A percentile compares a stretch with the other conserved stretches of the same genome.
Conservation (phyloP, 2,888 invertebrate genomes). For the Ennomos fuscantarius region DNA sequence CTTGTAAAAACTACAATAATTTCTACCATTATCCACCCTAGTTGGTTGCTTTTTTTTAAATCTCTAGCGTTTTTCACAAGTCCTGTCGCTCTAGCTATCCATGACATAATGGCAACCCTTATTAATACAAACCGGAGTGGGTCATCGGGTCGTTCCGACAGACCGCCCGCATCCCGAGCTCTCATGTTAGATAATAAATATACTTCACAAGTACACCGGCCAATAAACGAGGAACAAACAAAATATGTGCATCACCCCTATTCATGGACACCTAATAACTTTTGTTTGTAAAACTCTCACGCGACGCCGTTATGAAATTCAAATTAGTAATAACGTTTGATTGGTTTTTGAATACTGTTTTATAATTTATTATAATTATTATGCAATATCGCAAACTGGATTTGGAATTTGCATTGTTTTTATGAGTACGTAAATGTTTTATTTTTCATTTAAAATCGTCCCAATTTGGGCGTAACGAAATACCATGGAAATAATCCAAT, state of each 20-base stretch:
- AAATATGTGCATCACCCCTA: slow-evolving; percentile 62
- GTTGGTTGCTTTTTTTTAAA: too few species aligned
- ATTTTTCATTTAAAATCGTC: too few species aligned
- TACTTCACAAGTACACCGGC: slow-evolving; percentile 64
- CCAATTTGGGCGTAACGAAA: too few species aligned
- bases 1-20: too few species aligned
- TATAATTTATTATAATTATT: slow-evolving; percentile 4
- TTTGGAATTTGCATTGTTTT: too few species aligned
- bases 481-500: too few species aligned
- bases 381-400: too few species aligned
- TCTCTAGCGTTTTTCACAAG: neutral
- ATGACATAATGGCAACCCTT: slow-evolving; percentile 20
- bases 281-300: slow-evolving; percentile 35
- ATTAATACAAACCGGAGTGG: slow-evolving; percentile 57
- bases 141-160: slow-evolving; percentile 73
- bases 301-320: slow-evolving; percentile 23
- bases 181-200: slow-evolving; percentile 69
- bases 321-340: slow-evolving; percentile 12
- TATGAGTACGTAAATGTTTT: neutral
- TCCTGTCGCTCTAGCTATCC: neutral
- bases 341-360: slow-evolving; percentile 12
- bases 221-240: slow-evolving; percentile 61
- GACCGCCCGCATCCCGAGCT: slow-evolving; percentile 49
- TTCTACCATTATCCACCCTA: too few species aligned
- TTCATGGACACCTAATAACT: slow-evolving; percentile 42